phyloP scores from a whole-genome alignment of 2,888 invertebrate species.

The Labia minor region DNA sequence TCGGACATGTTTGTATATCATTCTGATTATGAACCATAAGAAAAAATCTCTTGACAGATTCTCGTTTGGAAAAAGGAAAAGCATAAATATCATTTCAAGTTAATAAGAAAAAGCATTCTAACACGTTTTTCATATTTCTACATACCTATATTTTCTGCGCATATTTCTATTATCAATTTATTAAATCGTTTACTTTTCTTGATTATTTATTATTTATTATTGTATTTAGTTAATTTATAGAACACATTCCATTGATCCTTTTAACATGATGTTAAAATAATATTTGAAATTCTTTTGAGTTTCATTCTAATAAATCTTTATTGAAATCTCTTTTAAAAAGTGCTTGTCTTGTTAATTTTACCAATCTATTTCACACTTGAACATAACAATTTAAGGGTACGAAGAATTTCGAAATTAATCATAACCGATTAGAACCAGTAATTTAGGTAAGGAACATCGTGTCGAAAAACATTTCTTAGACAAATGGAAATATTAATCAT shows the following conservation, averaged over 20 bases:
- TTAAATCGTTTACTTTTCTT: neutral
- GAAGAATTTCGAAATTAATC: neutral
- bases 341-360: conserved; percentile 1
- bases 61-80: too few relatives aligned
- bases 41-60: too few relatives aligned
- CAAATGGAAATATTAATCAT: neutral
- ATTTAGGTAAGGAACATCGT: neutral
- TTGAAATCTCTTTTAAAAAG: neutral
- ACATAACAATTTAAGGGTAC: neutral
- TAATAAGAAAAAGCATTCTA: too few relatives aligned
- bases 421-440: neutral
- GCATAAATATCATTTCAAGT: too few relatives aligned
- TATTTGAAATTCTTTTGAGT: neutral
- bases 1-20: too few relatives aligned
- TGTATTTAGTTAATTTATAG: neutral
- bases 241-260: neutral
- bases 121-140: too few relatives aligned
- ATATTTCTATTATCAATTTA: neutral
- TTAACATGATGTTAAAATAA: neutral
- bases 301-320: neutral
- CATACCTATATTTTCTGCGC: too few relatives aligned
- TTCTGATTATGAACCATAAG: too few relatives aligned
- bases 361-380: neutral
- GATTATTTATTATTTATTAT: too few relatives aligned
- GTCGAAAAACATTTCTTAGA: neutral